Percentiles rank a stretch among this genome's conserved stretches.
These are phyloP conservation scores for Drosophila recens DNA, from an alignment of 2,888 invertebrate species.

Conservation along the genomic window DNA sequence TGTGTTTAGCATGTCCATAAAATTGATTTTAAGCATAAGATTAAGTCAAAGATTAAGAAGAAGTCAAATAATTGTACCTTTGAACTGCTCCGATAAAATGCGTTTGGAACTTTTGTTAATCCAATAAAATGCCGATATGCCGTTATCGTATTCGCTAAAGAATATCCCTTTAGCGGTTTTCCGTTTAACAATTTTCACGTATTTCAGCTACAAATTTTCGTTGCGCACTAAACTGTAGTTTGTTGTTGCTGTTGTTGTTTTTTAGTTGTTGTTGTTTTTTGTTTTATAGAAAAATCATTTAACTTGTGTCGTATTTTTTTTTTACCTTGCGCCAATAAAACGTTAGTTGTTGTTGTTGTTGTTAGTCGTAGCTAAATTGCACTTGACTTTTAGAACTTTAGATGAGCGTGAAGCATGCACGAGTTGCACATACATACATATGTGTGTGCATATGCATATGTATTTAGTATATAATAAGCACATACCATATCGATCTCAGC, in stretches of 20 bases:
- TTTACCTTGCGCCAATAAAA: slow-evolving; percentile 77
- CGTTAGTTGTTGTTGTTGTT: slow-evolving; percentile 57
- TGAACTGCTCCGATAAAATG: slow-evolving; percentile 12
- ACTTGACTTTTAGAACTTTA: slow-evolving; percentile 79
- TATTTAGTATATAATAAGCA: slow-evolving; percentile 20
- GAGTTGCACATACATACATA: slow-evolving; percentile 13
- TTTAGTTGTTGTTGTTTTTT: slow-evolving; percentile 26
- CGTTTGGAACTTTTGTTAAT: slow-evolving; percentile 28
- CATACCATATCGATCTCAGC: slow-evolving; percentile 12
- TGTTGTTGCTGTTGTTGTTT: slow-evolving; percentile 32
- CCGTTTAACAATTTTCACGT: slow-evolving; percentile 39
- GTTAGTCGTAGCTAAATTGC: slow-evolving; percentile 61
- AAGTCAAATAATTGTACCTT: slow-evolving; percentile 9
- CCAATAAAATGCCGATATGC: slow-evolving; percentile 31
- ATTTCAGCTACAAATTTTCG: slow-evolving; percentile 47
- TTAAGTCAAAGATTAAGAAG: background rate
- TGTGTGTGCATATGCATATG: background rate
- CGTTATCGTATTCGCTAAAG: background rate
- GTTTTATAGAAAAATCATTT: slow-evolving; percentile 61
- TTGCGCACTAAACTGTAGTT: slow-evolving; percentile 42
- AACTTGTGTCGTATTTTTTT: slow-evolving; percentile 52
- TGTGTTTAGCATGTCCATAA: slow-evolving; percentile 52
- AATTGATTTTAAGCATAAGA: slow-evolving; percentile 18
- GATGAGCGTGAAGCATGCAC: slow-evolving; percentile 67
- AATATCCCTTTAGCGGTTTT: slow-evolving; percentile 2